Conservation (phyloP, 2,113 vertebrate species). For the Speoplatyrhinus poulsoni region DNA sequence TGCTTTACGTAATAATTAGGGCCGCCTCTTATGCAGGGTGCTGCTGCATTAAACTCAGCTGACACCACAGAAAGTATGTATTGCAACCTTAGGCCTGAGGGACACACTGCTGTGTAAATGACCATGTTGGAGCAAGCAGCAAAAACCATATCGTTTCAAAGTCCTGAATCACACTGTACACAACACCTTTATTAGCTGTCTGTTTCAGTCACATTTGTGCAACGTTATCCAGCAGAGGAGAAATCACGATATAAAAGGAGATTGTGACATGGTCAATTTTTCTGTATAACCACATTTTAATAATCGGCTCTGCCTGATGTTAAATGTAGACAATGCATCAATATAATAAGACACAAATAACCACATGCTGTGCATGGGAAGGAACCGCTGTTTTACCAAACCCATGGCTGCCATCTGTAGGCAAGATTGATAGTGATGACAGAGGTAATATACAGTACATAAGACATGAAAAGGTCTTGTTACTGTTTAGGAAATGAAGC, state of each 20-base stretch:
- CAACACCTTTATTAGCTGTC: slow-evolving; percentile 44
- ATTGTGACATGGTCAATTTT: no score
- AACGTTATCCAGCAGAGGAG: slow-evolving; percentile 24
- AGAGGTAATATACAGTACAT: no score
- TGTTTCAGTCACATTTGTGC: slow-evolving; percentile 48
- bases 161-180: slow-evolving; percentile 52
- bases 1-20: slow-evolving; percentile 60
- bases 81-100: slow-evolving; percentile 58
- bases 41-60: slow-evolving; percentile 60
- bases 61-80: slow-evolving; percentile 71
- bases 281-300: background rate
- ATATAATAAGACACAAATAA: background rate
- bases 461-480: no score
- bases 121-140: slow-evolving; percentile 47
- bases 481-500: no score
- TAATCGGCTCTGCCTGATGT: background rate
- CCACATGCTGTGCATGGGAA: background rate
- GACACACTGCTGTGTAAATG: slow-evolving; percentile 57
- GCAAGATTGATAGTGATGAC: slow-evolving; percentile 23
- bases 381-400: slow-evolving; percentile 11
- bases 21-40: slow-evolving; percentile 46
- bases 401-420: slow-evolving; percentile 64
- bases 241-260: background rate
- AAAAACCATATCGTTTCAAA: slow-evolving; percentile 70
- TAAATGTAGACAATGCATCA: background rate